These are phyloP conservation scores for Macquaria australasica DNA, from an alignment of 2,113 vertebrate genomes.

Conservation along the genomic window DNA sequence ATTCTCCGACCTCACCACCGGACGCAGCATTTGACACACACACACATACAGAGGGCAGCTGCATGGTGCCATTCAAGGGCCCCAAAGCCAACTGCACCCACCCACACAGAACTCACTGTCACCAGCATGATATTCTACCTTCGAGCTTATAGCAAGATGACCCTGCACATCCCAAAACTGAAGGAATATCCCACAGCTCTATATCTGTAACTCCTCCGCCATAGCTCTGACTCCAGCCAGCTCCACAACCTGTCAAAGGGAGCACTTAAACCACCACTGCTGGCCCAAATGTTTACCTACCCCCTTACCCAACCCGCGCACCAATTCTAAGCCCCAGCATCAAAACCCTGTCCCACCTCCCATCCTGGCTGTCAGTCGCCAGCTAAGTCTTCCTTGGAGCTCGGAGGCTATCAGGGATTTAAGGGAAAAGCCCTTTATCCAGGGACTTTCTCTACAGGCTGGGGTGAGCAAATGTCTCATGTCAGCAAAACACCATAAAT, in stretches of 20 bases:
- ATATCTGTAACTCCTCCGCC: slow-evolving; percentile 2
- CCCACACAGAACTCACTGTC: slow-evolving; percentile 43
- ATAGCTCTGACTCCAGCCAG: slow-evolving; percentile 21
- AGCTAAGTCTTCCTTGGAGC: slow-evolving; percentile 75
- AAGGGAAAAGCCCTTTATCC: slow-evolving; percentile 82
- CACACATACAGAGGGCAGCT: slow-evolving; percentile 70
- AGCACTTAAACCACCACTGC: slow-evolving; percentile 52
- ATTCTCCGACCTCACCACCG: slow-evolving; percentile 70
- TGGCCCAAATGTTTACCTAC: slow-evolving; percentile 69
- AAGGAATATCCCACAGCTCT: background rate
- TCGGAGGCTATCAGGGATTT: slow-evolving; percentile 80
- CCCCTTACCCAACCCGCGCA: slow-evolving; percentile 41
- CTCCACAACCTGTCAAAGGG: slow-evolving; percentile 26
- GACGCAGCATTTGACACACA: slow-evolving; percentile 59
- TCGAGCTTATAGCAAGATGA: slow-evolving; percentile 18
- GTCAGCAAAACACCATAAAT: slow-evolving; percentile 78
- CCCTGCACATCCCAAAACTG: slow-evolving; percentile 16
- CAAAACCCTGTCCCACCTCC: slow-evolving; percentile 61
- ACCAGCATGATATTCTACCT: slow-evolving; percentile 30
- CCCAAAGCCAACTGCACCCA: slow-evolving; percentile 59
- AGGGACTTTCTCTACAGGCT: slow-evolving; percentile 77
- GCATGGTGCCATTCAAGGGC: slow-evolving; percentile 61
- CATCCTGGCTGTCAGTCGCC: slow-evolving; percentile 66
- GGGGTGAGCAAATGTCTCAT: slow-evolving; percentile 70
- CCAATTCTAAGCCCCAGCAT: slow-evolving; percentile 53